Base-by-base conservation (phyloP, 2,888 invertebrate species). In the Dryobotodes eremita region DNA sequence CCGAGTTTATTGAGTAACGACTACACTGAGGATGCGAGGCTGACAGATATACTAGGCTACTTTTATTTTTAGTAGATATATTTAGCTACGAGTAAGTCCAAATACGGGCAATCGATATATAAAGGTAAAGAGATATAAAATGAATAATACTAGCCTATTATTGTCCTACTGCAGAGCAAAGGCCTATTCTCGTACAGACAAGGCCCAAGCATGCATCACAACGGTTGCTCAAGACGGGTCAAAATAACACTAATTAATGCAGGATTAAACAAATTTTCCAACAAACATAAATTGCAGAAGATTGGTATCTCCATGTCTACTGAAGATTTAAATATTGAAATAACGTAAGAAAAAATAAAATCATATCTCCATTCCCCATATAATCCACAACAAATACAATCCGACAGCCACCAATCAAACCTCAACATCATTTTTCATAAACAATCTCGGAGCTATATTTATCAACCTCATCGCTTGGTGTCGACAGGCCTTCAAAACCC, bases 391-490 rank as follows among this genome's bases (percentile, higher is more conserved):
- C 11, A 50, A 57, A 73, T 55, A 74, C 48, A 80, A 71, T 23
- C 36, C 17, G 23, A 72, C 26, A 53, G 26, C 48, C 23, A n/a
- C 55, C 50, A 57, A 55, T 69, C 62, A 64, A 80, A 69, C 42
- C 13, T 20, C 23, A 55, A n/a, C 61, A 84, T 23, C 53, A 80
- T 88, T 85, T 71, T 61, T 87, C 86, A 80, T 71, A 68, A 68
- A 76, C 68, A 72, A 80, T 74, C 50, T 80, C 42, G 20, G 10
- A 31, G 68, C 84, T 75, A 75, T 87, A 80, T 76, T 48, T 75
- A 74, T 87, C 70, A 74, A 62, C 50, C 36, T 71, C 85, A 71
- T 83, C 83, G 84, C 84, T 85, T 85, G 88, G 77, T 86, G 80
- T 83, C 46, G 69, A 31, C 69, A 50, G 36, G 66, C 72, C 71